phyloP scores from a whole-genome alignment of 2,113 vertebrate genomes.

The Elachura formosa region DNA sequence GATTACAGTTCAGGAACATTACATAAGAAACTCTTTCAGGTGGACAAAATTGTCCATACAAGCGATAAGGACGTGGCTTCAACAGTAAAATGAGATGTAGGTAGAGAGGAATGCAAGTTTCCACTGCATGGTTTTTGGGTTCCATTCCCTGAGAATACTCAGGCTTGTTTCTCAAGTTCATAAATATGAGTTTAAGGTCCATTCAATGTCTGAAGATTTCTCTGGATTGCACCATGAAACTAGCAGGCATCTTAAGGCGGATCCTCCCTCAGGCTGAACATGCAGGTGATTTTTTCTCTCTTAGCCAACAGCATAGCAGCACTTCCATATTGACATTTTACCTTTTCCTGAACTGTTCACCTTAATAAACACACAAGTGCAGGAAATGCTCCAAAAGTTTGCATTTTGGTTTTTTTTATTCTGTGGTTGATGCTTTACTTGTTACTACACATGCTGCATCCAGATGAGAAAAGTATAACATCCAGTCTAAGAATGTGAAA shows the following conservation, averaged over 20 bases:
- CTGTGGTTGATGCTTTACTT: neutral
- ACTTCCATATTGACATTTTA: neutral
- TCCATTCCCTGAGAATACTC: neutral
- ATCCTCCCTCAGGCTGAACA: neutral
- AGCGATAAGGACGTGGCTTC: neutral
- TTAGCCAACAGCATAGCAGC: neutral
- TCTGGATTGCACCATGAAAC: neutral
- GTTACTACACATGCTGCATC: rapidly evolving
- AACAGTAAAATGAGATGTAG: neutral
- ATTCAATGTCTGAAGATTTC: neutral
- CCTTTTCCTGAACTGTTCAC: neutral
- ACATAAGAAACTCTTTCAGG: neutral
- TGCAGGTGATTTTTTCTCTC: neutral
- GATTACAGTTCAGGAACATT: neutral
- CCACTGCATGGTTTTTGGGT: neutral
- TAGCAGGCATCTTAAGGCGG: neutral
- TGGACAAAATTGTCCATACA: rapidly evolving
- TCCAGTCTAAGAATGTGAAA: neutral
- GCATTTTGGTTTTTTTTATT: neutral
- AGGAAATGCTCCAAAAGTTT: neutral
- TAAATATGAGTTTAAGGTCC: neutral
- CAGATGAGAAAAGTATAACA: neutral
- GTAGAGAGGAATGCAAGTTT: neutral
- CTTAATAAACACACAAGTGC: neutral
- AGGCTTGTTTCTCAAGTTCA: neutral